Evolutionary conservation across 2,888 invertebrate genomes (phyloP).

Genomic region (Drosophila suboccidentalis): DNA sequence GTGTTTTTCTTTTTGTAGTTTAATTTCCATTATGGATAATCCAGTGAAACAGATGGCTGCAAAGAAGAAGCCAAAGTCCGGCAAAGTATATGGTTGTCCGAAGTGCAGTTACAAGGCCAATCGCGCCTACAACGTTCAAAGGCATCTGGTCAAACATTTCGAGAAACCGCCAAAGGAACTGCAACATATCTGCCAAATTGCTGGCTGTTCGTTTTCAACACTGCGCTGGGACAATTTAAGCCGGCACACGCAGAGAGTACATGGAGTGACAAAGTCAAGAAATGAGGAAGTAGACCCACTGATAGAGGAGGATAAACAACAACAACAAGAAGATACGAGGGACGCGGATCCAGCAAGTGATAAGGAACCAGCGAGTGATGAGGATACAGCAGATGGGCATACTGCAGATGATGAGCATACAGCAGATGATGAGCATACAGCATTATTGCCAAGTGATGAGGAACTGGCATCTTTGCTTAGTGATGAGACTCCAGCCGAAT

Average conservation of each 20-base stretch:
- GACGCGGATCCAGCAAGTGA: neutral
- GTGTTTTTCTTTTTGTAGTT: neutral
- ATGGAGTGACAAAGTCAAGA: conserved; percentile 7
- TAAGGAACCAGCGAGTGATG: neutral
- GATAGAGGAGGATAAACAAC: neutral
- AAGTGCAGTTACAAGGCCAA: conserved; percentile 44
- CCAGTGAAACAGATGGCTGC: conserved; percentile 8
- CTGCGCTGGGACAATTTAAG: conserved; percentile 50
- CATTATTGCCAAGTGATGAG: neutral
- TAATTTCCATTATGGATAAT: conserved; percentile 29
- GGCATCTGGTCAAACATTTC: conserved; percentile 39
- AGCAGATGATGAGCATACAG: neutral
- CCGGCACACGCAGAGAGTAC: conserved; percentile 34
- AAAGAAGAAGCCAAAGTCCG: conserved; percentile 18
- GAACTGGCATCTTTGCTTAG: neutral
- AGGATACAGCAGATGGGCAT: neutral
- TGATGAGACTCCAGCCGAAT: neutral
- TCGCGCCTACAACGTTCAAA: conserved; percentile 48
- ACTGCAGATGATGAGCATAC: neutral
- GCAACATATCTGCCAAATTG: conserved; percentile 37
- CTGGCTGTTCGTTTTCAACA: conserved; percentile 39
- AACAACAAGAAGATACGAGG: neutral
- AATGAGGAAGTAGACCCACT: neutral
- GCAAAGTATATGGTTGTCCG: conserved; percentile 33
- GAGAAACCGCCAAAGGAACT: conserved; percentile 49